phyloP scores from a whole-genome alignment of 2,113 vertebrate species.

The Marmota monax region DNA sequence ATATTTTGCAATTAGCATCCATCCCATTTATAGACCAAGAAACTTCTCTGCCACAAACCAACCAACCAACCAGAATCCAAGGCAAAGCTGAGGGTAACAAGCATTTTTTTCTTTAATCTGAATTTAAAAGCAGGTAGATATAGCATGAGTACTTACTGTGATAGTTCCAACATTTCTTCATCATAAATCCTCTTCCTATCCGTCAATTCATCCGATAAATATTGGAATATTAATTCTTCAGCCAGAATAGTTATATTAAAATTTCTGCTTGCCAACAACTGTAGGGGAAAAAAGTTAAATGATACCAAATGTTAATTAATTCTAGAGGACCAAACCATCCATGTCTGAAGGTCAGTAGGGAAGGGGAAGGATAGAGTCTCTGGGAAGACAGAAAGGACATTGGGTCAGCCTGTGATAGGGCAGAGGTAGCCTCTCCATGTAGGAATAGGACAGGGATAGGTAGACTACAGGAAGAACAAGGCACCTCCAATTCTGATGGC shows the following conservation, averaged over 20 bases:
- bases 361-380: neutral
- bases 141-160: slow-evolving; percentile 89
- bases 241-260: slow-evolving; percentile 94
- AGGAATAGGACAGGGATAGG: neutral
- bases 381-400: neutral
- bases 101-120: slow-evolving; percentile 48
- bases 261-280: slow-evolving; percentile 95
- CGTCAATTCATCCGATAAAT: slow-evolving; percentile 92
- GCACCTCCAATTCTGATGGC: neutral
- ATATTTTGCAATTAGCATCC: neutral
- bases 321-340: neutral
- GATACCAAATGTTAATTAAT: neutral
- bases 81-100: neutral
- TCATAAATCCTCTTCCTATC: slow-evolving; percentile 95
- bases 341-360: neutral
- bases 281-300: slow-evolving; percentile 71
- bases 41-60: neutral
- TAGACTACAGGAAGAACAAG: neutral
- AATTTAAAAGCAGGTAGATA: slow-evolving; percentile 23
- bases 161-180: slow-evolving; percentile 96
- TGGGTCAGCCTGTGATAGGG: neutral
- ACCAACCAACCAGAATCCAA: neutral
- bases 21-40: neutral
- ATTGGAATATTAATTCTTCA: slow-evolving; percentile 93
- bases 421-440: no score